Conservation (phyloP, 2,113 vertebrate species). For the Ameiurus melas region DNA sequence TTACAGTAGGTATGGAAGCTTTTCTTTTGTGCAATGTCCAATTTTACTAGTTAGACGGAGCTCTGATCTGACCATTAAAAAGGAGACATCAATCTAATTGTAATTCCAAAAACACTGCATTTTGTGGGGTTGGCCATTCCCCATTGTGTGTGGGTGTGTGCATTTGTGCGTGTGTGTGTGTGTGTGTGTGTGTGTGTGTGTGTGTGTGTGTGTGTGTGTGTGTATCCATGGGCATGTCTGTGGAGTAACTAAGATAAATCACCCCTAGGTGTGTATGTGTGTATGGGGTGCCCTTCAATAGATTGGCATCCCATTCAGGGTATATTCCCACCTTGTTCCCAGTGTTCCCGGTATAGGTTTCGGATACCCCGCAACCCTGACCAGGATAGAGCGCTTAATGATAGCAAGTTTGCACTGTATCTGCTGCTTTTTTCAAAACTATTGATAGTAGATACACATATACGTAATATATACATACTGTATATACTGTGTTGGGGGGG, state of each 20-base stretch:
- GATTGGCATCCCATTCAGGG: too few species aligned
- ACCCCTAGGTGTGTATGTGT: neutral
- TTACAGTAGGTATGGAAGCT: neutral
- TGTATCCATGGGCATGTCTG: neutral
- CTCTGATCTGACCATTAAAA: neutral
- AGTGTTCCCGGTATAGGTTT: neutral
- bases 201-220: neutral
- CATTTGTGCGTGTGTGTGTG: neutral
- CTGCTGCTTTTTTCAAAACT: neutral
- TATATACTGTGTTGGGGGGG: neutral
- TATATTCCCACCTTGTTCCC: too few species aligned
- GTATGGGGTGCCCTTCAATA: neutral
- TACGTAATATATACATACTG: neutral
- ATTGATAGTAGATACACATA: neutral
- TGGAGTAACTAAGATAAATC: neutral
- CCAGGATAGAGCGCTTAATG: neutral
- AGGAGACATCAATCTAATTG: neutral
- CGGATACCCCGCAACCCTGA: neutral
- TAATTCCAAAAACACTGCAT: neutral
- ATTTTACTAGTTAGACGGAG: neutral
- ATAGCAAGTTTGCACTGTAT: neutral
- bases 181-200: neutral
- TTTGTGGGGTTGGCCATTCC: neutral
- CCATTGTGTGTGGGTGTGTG: neutral
- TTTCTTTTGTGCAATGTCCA: neutral